Evolutionary conservation across 2,113 vertebrate genomes (phyloP).

Genomic region (Casuarius casuarius): DNA sequence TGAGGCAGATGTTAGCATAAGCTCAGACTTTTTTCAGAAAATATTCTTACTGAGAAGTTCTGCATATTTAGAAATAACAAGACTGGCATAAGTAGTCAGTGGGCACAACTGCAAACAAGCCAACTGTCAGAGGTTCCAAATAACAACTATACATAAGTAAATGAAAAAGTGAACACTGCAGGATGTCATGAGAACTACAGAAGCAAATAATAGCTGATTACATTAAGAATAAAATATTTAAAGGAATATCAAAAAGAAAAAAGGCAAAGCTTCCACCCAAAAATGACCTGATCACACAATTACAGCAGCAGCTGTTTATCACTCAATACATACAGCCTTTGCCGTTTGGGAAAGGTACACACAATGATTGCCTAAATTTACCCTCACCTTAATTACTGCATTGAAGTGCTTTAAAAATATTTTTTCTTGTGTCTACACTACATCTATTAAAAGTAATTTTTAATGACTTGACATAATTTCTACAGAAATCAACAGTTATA

Average conservation of each 20-base stretch:
- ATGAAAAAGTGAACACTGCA: neutral
- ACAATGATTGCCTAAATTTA: neutral
- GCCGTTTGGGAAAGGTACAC: neutral
- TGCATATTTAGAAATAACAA: neutral
- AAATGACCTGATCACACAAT: neutral
- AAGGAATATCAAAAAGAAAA: neutral
- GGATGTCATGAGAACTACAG: neutral
- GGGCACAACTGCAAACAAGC: neutral
- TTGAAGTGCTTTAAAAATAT: neutral
- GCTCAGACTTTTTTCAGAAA: neutral
- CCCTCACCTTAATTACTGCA: neutral
- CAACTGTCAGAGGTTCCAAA: neutral
- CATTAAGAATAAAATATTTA: neutral
- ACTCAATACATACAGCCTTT: neutral
- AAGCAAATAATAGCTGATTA: neutral
- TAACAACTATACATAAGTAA: neutral
- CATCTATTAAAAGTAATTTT: neutral
- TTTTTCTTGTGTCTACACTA: neutral
- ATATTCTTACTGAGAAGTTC: neutral
- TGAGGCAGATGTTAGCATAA: neutral
- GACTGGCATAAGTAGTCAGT: neutral
- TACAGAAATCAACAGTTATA: neutral
- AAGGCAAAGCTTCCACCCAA: neutral
- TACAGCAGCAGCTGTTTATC: neutral
- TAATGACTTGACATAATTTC: neutral